phyloP scores from a whole-genome alignment of 64 coral and sea anemone species.

The Porites lutea region DNA sequence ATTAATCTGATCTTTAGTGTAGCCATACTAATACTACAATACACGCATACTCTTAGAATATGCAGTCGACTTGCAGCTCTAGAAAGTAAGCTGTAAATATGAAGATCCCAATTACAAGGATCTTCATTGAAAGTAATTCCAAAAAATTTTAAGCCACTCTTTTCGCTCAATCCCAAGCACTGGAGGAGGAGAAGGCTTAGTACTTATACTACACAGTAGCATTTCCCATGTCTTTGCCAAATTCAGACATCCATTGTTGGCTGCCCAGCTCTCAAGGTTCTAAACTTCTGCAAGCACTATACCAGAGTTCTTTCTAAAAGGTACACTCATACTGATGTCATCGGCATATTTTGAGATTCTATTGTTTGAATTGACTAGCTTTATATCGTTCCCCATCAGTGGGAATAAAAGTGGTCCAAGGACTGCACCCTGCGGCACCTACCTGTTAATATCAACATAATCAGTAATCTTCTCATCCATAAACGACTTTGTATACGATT shows the following conservation, averaged over 20 bases:
- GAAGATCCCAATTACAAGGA: too few relatives aligned
- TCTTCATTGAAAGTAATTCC: not conserved
- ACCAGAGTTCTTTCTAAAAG: not conserved
- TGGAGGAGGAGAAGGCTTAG: not conserved
- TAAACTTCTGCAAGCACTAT: not conserved
- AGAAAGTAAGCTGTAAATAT: too few relatives aligned
- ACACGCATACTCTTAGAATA: constrained; percentile 35
- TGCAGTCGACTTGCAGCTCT: not conserved
- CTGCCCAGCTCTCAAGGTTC: not conserved
- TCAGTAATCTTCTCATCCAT: too few relatives aligned
- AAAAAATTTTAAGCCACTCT: not conserved
- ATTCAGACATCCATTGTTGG: not conserved
- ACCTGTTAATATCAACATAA: too few relatives aligned
- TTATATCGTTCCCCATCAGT: too few relatives aligned
- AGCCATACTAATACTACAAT: too few relatives aligned
- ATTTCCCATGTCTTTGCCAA: constrained; percentile 10
- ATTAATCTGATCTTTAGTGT: not conserved
- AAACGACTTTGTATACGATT: too few relatives aligned
- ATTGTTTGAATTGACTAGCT: too few relatives aligned
- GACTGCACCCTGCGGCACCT: too few relatives aligned
- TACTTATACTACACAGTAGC: not conserved
- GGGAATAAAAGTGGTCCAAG: too few relatives aligned
- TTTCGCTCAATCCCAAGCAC: not conserved
- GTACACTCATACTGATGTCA: too few relatives aligned
- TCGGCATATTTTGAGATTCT: too few relatives aligned